Conservation (phyloP, 2,797 vertebrate genomes). For the Tenualosa ilisha region DNA sequence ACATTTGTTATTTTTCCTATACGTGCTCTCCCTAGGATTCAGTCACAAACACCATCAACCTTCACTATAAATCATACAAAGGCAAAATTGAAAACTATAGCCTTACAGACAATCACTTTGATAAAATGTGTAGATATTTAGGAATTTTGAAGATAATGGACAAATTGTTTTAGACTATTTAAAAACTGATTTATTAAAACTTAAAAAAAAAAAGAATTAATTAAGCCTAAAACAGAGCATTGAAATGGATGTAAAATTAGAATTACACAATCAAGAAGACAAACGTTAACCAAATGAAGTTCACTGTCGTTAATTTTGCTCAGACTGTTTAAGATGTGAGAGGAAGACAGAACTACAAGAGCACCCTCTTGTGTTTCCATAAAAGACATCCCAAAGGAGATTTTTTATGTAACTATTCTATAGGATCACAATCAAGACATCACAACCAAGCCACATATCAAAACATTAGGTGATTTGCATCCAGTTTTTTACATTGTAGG, state of each 20-base stretch:
- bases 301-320: no score
- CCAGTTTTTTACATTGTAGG: background rate
- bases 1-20: conserved; percentile 50
- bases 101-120: background rate
- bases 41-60: background rate
- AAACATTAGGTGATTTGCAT: background rate
- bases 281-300: background rate
- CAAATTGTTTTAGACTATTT: no score
- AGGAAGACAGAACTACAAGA: background rate
- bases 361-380: conserved; percentile 3
- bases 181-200: no score
- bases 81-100: background rate
- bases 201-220: no score
- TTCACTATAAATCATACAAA: conserved; percentile 39
- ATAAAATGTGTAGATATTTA: background rate
- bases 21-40: conserved; percentile 39
- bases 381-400: background rate
- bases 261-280: background rate
- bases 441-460: background rate
- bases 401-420: background rate
- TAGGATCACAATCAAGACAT: background rate
- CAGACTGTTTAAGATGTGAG: no score
- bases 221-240: background rate
- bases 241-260: background rate
- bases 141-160: background rate